Conservation (phyloP, 2,888 invertebrate genomes). For the Ochropacha duplaris region DNA sequence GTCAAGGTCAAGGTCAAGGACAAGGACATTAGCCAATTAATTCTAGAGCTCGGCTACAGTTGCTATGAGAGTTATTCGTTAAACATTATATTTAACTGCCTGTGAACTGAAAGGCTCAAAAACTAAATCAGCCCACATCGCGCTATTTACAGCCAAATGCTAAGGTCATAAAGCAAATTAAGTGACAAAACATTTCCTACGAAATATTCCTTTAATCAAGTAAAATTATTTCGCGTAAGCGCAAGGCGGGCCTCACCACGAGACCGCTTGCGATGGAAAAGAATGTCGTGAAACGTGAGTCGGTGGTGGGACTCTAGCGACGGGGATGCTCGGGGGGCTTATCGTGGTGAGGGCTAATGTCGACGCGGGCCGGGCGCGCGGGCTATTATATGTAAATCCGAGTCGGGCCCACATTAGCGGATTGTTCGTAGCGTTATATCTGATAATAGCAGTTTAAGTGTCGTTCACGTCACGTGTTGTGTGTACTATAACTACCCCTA, state of each 20-base stretch:
- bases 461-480: too few relatives aligned
- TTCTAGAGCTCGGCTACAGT: too few relatives aligned
- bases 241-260: neutral
- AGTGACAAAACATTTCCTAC: conserved; percentile 6
- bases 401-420: conserved; percentile 37
- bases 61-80: too few relatives aligned
- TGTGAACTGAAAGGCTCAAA: neutral
- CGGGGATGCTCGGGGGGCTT: conserved; percentile 6
- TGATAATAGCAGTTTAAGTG: conserved; percentile 56
- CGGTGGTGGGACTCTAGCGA: neutral
- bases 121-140: neutral
- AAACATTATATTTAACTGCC: too few relatives aligned
- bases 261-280: neutral
- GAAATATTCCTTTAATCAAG: conserved; percentile 6
- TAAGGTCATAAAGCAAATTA: conserved; percentile 2
- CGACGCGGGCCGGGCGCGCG: too few relatives aligned
- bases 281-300: neutral
- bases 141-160: conserved; percentile 1
- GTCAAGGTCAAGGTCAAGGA: too few relatives aligned
- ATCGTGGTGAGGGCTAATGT: conserved; percentile 8
- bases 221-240: conserved; percentile 2
- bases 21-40: too few relatives aligned
- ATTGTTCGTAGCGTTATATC: conserved; percentile 28
- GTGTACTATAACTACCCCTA: conserved; percentile 9
- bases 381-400: conserved; percentile 38